Conservation (phyloP, 2,113 vertebrate species). For the Petaurus breviceps region DNA sequence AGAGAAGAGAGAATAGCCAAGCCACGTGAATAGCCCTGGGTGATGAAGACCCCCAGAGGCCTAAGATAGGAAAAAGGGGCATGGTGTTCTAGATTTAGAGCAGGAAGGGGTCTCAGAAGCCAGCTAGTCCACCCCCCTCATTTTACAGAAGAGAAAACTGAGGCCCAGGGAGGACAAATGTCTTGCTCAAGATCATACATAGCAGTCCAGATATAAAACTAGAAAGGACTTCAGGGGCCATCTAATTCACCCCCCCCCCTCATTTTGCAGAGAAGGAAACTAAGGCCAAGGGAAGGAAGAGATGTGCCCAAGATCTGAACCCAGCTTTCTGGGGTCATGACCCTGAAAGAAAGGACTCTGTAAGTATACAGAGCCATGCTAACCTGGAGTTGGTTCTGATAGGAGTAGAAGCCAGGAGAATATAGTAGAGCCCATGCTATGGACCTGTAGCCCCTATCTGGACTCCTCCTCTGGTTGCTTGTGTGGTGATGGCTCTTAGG, state of each 20-base stretch:
- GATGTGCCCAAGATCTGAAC: not conserved
- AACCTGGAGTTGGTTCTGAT: not conserved
- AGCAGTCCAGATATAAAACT: not conserved
- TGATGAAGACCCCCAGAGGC: not conserved
- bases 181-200: not conserved
- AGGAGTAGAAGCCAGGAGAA: not conserved
- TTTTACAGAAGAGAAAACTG: not conserved
- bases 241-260: not conserved
- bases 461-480: not conserved
- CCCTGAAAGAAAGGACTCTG: not conserved
- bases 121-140: not conserved
- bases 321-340: not conserved
- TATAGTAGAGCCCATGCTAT: not conserved
- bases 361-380: not conserved
- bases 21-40: not conserved
- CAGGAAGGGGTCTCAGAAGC: not conserved
- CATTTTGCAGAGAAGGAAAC: not conserved
- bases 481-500: not conserved
- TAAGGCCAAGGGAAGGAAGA: not conserved
- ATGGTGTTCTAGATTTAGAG: not conserved
- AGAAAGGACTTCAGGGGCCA: not conserved
- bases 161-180: not conserved
- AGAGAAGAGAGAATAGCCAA: conserved; percentile 56
- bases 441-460: not conserved
- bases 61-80: not conserved